Evolutionary conservation across 2,797 vertebrate species (phyloP).

Genomic region (Danio albolineatus): DNA sequence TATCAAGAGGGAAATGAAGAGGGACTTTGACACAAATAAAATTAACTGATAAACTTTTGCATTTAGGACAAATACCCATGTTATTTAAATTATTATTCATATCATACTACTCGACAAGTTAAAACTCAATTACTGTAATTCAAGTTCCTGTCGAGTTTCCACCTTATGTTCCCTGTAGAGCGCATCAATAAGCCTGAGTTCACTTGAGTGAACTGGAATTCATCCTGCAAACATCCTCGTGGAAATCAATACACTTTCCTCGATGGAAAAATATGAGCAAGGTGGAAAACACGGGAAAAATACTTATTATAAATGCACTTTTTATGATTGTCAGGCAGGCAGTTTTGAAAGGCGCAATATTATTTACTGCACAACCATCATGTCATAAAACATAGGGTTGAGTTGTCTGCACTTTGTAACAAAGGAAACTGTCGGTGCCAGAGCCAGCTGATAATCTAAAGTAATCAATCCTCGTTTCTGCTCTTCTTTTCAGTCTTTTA

Average conservation of each 20-base stretch:
- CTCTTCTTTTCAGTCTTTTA: neutral
- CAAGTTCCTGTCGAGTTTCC: neutral
- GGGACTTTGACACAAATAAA: neutral
- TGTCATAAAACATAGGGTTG: neutral
- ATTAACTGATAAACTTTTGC: neutral
- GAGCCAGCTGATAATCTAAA: neutral
- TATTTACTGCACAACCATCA: neutral
- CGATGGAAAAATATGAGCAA: neutral
- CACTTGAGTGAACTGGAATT: conserved; percentile 52
- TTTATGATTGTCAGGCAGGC: neutral
- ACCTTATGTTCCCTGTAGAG: neutral
- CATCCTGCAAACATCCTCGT: conserved; percentile 35
- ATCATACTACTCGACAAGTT: neutral
- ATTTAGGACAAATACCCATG: neutral
- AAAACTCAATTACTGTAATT: neutral
- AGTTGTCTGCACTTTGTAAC: neutral
- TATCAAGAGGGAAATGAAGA: neutral
- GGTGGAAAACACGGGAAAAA: no score
- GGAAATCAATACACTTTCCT: neutral
- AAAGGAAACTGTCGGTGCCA: neutral
- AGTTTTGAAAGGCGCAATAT: neutral
- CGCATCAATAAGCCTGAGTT: conserved; percentile 20
- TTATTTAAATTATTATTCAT: neutral
- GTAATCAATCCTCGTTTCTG: neutral
- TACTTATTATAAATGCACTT: neutral